Evolutionary conservation across 1,140 invertebrate genomes (phyloP), one percentile per base, ranked within the genome.

Genomic region (Nasonia vitripennis): DNA sequence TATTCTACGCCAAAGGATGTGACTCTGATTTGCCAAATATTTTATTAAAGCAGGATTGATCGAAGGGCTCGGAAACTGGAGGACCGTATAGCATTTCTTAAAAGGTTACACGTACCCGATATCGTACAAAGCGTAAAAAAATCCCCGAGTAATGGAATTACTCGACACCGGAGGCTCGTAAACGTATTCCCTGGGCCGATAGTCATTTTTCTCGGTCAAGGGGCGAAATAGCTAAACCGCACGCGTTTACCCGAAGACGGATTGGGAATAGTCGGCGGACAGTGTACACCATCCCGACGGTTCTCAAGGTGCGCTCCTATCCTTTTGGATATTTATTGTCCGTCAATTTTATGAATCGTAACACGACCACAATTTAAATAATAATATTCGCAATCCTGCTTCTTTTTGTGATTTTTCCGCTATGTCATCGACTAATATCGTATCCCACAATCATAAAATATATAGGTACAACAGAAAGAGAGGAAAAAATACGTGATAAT

Each of bases 161-260:
- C 91, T 87, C 87, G 90, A 88, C 92, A 86, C 93, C 87, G 89
- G 91, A 90, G 92, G 91, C 89, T 92, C 92, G 92, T 93, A 93
- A 93, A 93, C 89, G 91, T 93, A 93, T 93, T 93, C 93, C 93
- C 93, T 91, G 87, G 90, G 87, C 92, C 92, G 91, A 93, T 93
- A 91, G 91, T 89, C 90, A 93, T 93, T 93, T 93, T 93, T 93
- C 92, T 91, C 91, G 93, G 92, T 92, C 92, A 93, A 93, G 90
- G 90, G 92, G 90, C 89, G 91, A 92, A 92, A 92, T 91, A 90
- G 89, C 89, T 90, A 90, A 90, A 91, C 91, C 90, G 87, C 89
- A 88, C 90, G 89, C 90, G 90, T 92, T 93, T 92, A 91, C 86
- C 89, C 84, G 89, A 92, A 92, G 91, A 93, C 91, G 89, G 87